A percentile compares a stretch with the other conserved stretches of the same genome.
These are phyloP conservation scores for Neodiprion pinetum DNA, from an alignment of 1,140 invertebrate species.

Conservation along the genomic window DNA sequence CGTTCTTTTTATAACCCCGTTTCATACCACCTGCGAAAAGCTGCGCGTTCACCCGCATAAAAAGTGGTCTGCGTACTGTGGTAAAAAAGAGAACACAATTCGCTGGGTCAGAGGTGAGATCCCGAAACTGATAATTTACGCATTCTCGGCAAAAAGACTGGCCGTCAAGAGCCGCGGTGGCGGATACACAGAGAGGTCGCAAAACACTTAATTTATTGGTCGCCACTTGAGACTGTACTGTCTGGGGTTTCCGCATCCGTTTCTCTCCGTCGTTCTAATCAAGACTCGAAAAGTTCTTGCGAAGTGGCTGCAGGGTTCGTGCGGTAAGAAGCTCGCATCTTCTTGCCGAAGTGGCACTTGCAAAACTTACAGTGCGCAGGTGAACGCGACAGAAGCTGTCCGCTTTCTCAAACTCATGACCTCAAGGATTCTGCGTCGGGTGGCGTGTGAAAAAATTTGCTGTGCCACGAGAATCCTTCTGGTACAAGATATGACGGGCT, in stretches of 20 bases:
- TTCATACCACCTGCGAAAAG: neutral
- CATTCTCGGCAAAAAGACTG: neutral
- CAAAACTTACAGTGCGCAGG: neutral
- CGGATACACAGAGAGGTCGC: neutral
- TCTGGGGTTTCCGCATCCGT: neutral
- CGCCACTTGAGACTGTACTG: constrained; percentile 1
- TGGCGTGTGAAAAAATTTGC: neutral
- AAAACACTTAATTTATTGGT: constrained; percentile 1
- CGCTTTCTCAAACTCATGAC: neutral
- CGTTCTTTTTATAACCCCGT: neutral
- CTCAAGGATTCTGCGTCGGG: neutral
- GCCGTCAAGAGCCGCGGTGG: neutral
- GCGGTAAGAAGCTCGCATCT: neutral
- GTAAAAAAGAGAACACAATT: constrained; percentile 3
- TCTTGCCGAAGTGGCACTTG: neutral
- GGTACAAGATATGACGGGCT: no score
- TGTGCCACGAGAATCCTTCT: neutral
- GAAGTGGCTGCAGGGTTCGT: neutral
- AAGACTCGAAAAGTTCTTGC: neutral
- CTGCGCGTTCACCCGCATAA: no score
- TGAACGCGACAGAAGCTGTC: neutral
- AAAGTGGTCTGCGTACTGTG: no score
- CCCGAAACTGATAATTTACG: neutral
- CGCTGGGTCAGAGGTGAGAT: neutral
- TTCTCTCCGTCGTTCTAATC: neutral